Evolutionary conservation across 2,113 vertebrate species (phyloP), one percentile per base, ranked within the genome.

Genomic region (Rattus norvegicus): DNA sequence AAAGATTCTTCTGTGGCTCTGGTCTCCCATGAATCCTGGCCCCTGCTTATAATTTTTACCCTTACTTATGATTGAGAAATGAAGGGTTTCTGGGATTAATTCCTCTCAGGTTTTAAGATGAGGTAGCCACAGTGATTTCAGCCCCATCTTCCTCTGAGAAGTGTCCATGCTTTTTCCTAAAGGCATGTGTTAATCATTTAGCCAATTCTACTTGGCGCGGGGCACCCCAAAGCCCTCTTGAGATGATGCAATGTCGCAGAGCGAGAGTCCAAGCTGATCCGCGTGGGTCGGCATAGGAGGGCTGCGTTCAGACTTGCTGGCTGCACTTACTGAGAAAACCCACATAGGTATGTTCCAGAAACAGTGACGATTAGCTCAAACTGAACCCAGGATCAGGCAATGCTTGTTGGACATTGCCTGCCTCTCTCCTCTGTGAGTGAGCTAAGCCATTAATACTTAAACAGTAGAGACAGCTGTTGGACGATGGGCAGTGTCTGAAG

Each of bases 281-380:
- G 94, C 97, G 98, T 97, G 97, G 98, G 96, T 97, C n/a, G 65
- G 91, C 63, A 94, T 0, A 93, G 88, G 28, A 65, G 87, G 87
- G 95, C 93, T 97, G 91, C 89, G 92, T 79, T 95, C 96, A 97
- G 97, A 97, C 98, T 96, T 87, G 97, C 94, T 39, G 22, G 94
- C 96, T 94, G 92, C 84, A 95, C 95, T 97, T 97, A 92, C 91
- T 92, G 97, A 95, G 91, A 67, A 95, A 97, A 98, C 86, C 97
- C 33, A 92, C 94, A 97, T 67, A 89, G 93, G 79, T 96, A 97
- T 97, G 98, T 98, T 98, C 96, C 93, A 96, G 94, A 98, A 97
- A 97, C 76, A 70, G 86, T 92, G 88, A 90, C 79, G 93, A 98
- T 96, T 96, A 88, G 90, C 93, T 98, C 97, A 98, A 97, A 97